Conservation (phyloP, 1,140 invertebrate genomes). For the Tetramorium alpestre region DNA sequence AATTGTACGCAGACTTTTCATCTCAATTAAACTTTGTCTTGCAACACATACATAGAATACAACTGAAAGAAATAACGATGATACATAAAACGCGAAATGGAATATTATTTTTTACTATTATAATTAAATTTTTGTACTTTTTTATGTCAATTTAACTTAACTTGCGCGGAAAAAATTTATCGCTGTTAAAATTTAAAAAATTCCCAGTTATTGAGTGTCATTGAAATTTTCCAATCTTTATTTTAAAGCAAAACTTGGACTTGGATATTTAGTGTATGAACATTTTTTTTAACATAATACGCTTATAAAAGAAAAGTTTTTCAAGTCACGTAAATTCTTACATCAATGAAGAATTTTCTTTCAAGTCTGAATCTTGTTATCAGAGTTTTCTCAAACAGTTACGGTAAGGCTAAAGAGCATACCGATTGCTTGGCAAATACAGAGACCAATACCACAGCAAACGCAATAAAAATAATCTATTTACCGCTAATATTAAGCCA, state of each 20-base stretch:
- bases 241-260: background rate
- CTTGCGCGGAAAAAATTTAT: background rate
- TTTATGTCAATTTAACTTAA: constrained; percentile 1
- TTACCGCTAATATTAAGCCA: constrained; percentile 10
- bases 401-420: background rate
- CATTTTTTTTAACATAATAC: background rate
- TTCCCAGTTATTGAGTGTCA: background rate
- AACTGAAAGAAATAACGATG: background rate
- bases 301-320: constrained; percentile 4
- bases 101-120: background rate
- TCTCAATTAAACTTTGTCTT: background rate
- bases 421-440: constrained; percentile 23
- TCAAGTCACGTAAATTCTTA: background rate
- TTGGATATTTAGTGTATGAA: background rate
- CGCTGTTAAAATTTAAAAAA: background rate
- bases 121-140: constrained; percentile 1
- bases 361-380: background rate
- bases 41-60: background rate
- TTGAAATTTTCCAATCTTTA: background rate
- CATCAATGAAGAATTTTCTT: constrained; percentile 10
- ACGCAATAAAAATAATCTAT: constrained; percentile 45
- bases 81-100: background rate
- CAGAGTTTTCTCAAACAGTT: background rate
- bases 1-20: background rate
- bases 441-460: background rate